A percentile compares a stretch with the other conserved stretches of the same genome.
These are phyloP conservation scores for Zelleria hepariella DNA, from an alignment of 2,888 invertebrate genomes.

Conservation along the genomic window DNA sequence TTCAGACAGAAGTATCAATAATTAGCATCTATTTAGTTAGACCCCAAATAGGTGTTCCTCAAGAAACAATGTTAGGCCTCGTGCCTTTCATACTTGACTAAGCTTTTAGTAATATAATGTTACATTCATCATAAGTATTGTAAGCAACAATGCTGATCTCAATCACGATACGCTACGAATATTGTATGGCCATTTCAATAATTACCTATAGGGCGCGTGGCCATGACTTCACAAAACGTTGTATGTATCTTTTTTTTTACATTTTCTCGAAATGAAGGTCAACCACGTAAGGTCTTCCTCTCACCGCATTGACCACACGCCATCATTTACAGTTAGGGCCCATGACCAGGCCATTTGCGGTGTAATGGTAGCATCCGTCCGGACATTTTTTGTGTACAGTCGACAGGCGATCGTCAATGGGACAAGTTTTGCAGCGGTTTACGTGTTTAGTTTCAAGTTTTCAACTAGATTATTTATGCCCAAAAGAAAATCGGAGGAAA, in stretches of 20 bases:
- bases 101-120: no score
- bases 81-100: no score
- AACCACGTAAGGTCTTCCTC: background rate
- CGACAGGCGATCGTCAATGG: no score
- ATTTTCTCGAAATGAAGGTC: background rate
- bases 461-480: no score
- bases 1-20: no score
- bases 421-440: background rate
- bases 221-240: background rate
- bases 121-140: no score
- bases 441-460: no score
- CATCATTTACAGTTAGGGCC: background rate
- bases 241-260: background rate
- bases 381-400: background rate
- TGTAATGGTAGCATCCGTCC: background rate
- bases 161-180: background rate
- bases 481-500: no score
- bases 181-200: background rate
- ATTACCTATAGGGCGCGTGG: no score
- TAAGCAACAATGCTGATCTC: background rate
- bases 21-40: no score
- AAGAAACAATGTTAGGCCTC: no score
- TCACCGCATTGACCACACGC: background rate
- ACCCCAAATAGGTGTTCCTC: no score
- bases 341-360: background rate